Evolutionary conservation across 2,113 vertebrate species (phyloP).

Genomic region (Boulengeromyrus knoepffleri): DNA sequence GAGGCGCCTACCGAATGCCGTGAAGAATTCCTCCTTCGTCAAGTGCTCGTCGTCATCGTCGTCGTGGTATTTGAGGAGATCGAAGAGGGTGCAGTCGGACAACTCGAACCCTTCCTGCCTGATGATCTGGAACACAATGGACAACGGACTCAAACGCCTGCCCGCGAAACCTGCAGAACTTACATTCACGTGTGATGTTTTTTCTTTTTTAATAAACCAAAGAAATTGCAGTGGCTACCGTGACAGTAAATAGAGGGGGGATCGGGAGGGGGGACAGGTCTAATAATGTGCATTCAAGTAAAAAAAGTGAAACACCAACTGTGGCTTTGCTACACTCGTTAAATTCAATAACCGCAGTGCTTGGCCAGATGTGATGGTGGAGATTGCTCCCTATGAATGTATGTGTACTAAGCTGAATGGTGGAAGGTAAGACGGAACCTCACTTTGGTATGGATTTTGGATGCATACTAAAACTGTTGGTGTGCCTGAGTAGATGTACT

Average conservation of each 20-base stretch:
- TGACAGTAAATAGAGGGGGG: not conserved
- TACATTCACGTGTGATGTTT: not conserved
- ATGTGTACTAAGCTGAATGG: not conserved
- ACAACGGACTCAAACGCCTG: not conserved
- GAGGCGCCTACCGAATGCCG: slow-evolving; percentile 77
- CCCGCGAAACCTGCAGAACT: not conserved
- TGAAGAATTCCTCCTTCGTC: slow-evolving; percentile 82
- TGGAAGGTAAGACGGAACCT: not conserved
- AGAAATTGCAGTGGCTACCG: not conserved
- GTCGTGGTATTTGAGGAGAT: slow-evolving; percentile 88
- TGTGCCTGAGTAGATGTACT: not conserved
- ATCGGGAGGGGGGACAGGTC: not conserved
- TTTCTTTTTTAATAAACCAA: not conserved
- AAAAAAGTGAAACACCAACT: not conserved
- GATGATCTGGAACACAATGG: slow-evolving; percentile 72
- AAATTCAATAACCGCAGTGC: not conserved
- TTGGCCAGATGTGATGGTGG: not conserved
- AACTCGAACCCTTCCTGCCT: slow-evolving; percentile 76
- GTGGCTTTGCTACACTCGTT: not conserved
- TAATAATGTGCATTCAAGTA: not conserved
- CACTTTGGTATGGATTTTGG: not conserved
- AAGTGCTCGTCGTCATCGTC: slow-evolving; percentile 76
- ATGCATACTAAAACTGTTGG: not conserved
- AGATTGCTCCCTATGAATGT: not conserved
- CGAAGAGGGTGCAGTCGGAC: slow-evolving; percentile 79